Evolutionary conservation across 2,888 invertebrate genomes (phyloP).

Genomic region (Octodonta nipae): DNA sequence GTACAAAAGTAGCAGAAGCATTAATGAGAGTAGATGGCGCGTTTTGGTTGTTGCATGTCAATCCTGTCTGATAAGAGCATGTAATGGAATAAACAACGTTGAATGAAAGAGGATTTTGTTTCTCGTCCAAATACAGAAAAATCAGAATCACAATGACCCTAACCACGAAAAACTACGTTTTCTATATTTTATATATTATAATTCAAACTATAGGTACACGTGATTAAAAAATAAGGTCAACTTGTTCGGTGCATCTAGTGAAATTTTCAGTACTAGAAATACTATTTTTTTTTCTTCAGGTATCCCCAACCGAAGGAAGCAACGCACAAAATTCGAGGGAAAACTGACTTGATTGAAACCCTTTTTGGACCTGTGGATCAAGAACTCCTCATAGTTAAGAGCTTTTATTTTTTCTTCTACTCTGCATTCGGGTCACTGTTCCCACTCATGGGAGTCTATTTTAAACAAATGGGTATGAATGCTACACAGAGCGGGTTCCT

Average conservation of each 20-base stretch:
- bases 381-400: constrained; percentile 86
- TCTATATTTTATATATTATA: no score
- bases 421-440: constrained; percentile 97
- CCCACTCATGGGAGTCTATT: constrained; percentile 96
- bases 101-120: no score
- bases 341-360: constrained; percentile 70
- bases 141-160: no score
- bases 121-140: no score
- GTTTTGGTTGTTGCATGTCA: no score
- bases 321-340: constrained; percentile 79
- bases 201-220: no score
- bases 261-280: no score
- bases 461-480: constrained; percentile 96
- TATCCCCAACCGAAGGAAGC: constrained; percentile 80
- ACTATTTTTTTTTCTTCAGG: constrained; percentile 31
- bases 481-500: constrained; percentile 53
- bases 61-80: no score
- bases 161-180: no score
- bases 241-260: not conserved
- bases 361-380: constrained; percentile 74
- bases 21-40: no score
- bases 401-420: constrained; percentile 98
- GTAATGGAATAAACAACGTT: no score
- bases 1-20: no score
- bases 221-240: not conserved